Evolutionary conservation across 2,797 vertebrate genomes (phyloP).

Genomic region (Taeniopygia guttata): DNA sequence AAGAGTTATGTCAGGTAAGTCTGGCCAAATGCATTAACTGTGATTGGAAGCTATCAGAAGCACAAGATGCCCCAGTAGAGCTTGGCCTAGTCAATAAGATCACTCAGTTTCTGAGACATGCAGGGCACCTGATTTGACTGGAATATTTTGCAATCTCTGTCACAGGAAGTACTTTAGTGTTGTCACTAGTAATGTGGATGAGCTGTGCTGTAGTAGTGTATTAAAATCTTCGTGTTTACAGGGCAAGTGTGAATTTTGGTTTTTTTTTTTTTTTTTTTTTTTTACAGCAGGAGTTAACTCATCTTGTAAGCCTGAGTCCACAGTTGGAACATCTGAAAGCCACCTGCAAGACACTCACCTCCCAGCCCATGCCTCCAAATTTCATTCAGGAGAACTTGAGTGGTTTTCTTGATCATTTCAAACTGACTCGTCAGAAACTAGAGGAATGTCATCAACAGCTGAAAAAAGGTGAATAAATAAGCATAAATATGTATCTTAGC

Average conservation of each 20-base stretch:
- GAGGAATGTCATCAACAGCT: conserved; percentile 74
- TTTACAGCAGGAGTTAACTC: conserved; percentile 74
- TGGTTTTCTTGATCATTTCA: conserved; percentile 72
- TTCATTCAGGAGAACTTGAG: conserved; percentile 78
- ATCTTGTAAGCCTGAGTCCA: conserved; percentile 71
- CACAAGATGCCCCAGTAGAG: neutral
- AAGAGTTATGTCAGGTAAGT: conserved; percentile 83
- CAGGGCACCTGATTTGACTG: neutral
- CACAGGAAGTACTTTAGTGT: neutral
- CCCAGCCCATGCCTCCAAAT: conserved; percentile 58
- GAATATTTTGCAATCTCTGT: neutral
- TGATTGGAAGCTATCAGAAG: neutral
- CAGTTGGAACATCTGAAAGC: conserved; percentile 75
- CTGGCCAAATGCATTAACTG: neutral
- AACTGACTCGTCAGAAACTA: conserved; percentile 76
- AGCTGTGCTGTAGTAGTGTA: neutral
- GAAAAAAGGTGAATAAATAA: conserved; percentile 74
- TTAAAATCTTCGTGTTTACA: neutral
- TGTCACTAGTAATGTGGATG: neutral
- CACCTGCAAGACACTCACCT: conserved; percentile 68
- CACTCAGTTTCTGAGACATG: neutral
- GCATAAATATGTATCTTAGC: neutral
- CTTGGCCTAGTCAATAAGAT: neutral
- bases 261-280: neutral
- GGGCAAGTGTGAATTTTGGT: neutral